Conservation (phyloP, 2,113 vertebrate genomes). For the Chionis minor region DNA sequence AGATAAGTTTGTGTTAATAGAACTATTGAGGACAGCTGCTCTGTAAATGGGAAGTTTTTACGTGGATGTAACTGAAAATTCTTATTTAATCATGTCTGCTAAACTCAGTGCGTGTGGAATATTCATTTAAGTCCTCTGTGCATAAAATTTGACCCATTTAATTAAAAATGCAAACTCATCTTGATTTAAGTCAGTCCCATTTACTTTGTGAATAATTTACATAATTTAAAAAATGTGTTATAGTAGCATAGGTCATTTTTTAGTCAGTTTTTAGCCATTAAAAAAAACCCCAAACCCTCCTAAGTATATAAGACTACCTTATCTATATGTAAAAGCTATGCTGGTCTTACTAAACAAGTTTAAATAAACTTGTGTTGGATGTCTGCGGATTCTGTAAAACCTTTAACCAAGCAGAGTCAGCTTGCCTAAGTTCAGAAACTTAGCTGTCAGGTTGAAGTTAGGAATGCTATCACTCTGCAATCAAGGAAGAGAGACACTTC, state of each 20-base stretch:
- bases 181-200: not conserved
- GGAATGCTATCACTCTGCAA: not conserved
- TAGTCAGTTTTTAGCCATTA: not conserved
- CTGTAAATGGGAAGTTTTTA: not conserved
- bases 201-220: not conserved
- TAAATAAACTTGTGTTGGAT: not conserved
- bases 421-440: not conserved
- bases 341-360: not conserved
- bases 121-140: not conserved
- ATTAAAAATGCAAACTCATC: not conserved
- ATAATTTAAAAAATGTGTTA: not conserved
- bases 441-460: not conserved
- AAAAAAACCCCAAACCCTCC: not conserved
- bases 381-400: not conserved
- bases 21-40: not conserved
- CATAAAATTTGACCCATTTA: not conserved
- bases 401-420: not conserved
- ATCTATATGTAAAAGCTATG: not conserved
- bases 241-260: not conserved
- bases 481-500: not conserved
- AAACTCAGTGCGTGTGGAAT: not conserved
- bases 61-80: not conserved
- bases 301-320: not conserved
- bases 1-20: not conserved
- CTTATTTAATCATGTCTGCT: not conserved